These are phyloP conservation scores for Xestia ashworthii DNA, from an alignment of 2,888 invertebrate species.

Conservation along the genomic window DNA sequence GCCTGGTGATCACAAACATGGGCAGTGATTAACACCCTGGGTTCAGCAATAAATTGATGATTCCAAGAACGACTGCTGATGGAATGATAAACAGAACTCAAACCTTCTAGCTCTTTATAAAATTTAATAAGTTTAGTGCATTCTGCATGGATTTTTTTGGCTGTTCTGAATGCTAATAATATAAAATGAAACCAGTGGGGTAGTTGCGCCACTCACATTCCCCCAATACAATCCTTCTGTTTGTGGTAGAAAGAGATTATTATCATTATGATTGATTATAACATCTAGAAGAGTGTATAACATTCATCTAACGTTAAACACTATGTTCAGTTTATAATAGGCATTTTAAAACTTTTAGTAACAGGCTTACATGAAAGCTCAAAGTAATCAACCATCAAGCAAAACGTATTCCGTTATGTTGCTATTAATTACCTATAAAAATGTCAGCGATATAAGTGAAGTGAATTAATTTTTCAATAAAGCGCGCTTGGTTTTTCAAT, in stretches of 20 bases:
- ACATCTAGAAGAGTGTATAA: constrained; percentile 1
- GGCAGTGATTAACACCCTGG: constrained; percentile 29
- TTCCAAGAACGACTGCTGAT: neutral
- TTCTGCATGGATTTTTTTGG: neutral
- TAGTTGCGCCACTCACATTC: neutral
- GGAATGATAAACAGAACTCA: constrained; percentile 21
- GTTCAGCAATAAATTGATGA: constrained; percentile 12
- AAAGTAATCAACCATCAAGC: constrained; percentile 24
- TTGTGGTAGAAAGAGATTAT: neutral
- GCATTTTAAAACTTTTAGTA: constrained; percentile 11
- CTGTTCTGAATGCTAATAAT: neutral
- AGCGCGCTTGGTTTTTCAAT: constrained; percentile 49
- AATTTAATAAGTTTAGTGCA: neutral
- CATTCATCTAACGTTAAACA: neutral
- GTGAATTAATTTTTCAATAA: constrained; percentile 65
- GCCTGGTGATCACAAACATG: constrained; percentile 33
- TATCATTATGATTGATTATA: neutral
- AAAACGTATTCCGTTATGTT: constrained; percentile 34
- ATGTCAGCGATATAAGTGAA: constrained; percentile 53
- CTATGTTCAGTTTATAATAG: neutral
- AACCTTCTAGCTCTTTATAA: neutral
- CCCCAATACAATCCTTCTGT: neutral
- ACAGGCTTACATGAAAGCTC: constrained; percentile 30
- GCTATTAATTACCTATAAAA: constrained; percentile 53
- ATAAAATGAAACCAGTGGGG: neutral